Evolutionary conservation across 2,888 invertebrate genomes (phyloP).

Genomic region (Cryptus viduatorius): DNA sequence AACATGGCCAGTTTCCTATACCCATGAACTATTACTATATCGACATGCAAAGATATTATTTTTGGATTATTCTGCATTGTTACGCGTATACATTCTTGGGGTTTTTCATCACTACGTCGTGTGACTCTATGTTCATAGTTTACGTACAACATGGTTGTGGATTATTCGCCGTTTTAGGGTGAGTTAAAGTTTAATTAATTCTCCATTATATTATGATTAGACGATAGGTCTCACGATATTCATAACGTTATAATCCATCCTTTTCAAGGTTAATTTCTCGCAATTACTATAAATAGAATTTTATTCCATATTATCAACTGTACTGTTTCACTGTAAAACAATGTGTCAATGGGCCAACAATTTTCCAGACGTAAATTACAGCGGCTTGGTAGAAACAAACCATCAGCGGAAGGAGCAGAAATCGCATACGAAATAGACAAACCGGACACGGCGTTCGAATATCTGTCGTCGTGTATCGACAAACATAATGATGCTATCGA

Average conservation of each 20-base stretch:
- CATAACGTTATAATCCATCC: too few relatives aligned
- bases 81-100: constrained; percentile 12
- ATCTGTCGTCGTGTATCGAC: constrained; percentile 22
- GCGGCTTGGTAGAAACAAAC: background rate
- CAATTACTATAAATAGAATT: too few relatives aligned
- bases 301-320: too few relatives aligned
- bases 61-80: constrained; percentile 23
- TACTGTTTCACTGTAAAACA: too few relatives aligned
- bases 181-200: background rate
- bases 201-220: too few relatives aligned
- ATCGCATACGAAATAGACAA: background rate
- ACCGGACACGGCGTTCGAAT: constrained; percentile 5
- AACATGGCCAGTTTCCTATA: constrained; percentile 49
- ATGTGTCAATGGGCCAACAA: background rate
- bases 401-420: background rate
- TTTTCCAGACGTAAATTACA: constrained; percentile 2
- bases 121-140: background rate
- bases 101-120: background rate
- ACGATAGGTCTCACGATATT: too few relatives aligned
- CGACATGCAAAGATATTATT: constrained; percentile 56
- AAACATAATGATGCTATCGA: constrained; percentile 44
- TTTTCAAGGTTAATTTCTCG: background rate
- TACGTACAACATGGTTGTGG: constrained; percentile 33
- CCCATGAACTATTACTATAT: constrained; percentile 41
- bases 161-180: constrained; percentile 33